These are phyloP conservation scores for Ochotona curzoniae DNA, from an alignment of 2,113 vertebrate species.

Conservation along the genomic window DNA sequence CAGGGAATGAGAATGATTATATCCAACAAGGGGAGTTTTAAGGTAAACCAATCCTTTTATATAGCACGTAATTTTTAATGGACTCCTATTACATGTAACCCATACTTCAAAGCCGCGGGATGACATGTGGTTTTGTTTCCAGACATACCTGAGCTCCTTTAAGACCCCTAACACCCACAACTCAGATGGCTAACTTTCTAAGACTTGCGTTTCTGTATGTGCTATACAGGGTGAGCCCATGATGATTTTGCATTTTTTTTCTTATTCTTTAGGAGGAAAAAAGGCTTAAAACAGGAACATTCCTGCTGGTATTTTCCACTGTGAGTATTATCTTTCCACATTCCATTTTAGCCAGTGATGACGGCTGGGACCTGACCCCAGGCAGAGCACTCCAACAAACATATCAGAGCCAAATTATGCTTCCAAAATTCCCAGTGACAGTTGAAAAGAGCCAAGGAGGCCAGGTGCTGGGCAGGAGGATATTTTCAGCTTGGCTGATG, in stretches of 20 bases:
- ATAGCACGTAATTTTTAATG: not conserved
- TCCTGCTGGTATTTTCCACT: slow-evolving; percentile 60
- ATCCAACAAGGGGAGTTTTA: not conserved
- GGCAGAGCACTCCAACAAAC: slow-evolving; percentile 64
- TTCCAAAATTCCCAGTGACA: slow-evolving; percentile 71
- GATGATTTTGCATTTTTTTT: slow-evolving; percentile 25
- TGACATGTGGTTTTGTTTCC: not conserved
- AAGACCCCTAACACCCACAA: not conserved
- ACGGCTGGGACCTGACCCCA: slow-evolving; percentile 63
- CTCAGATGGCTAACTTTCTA: not conserved
- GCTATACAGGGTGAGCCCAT: not conserved
- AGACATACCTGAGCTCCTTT: not conserved
- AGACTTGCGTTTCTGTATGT: not conserved
- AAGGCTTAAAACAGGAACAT: slow-evolving; percentile 33
- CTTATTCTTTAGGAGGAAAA: slow-evolving; percentile 32
- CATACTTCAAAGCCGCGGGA: not conserved
- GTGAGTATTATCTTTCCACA: slow-evolving; percentile 32
- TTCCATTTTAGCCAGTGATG: slow-evolving; percentile 54
- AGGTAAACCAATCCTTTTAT: not conserved
- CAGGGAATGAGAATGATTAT: not conserved
- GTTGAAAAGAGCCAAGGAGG: slow-evolving; percentile 73
- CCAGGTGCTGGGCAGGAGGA: slow-evolving; percentile 81
- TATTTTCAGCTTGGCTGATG: slow-evolving; percentile 75
- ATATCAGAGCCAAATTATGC: slow-evolving; percentile 68
- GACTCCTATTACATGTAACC: not conserved